A percentile compares a stretch with the other conserved stretches of the same genome.
phyloP scores from a whole-genome alignment of 2,797 vertebrate species.

The Cossypha polioptera region DNA sequence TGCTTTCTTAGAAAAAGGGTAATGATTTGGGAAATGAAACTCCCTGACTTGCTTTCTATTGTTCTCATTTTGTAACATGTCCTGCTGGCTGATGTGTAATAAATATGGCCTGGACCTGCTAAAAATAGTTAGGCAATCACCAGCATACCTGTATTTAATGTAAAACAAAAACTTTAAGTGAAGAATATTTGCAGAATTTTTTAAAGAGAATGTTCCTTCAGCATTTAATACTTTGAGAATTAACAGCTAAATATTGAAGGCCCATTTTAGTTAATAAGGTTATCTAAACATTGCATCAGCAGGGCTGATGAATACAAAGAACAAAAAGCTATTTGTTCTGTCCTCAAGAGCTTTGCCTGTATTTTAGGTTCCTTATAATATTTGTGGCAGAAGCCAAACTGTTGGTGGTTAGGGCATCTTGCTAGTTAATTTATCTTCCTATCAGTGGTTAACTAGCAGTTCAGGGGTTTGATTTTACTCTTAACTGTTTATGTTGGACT shows the following conservation, averaged over 20 bases:
- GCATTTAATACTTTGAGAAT: neutral
- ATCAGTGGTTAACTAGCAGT: neutral
- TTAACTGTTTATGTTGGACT: neutral
- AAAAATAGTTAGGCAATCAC: neutral
- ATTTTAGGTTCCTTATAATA: neutral
- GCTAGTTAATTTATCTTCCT: neutral
- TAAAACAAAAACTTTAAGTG: neutral
- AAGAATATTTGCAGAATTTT: neutral
- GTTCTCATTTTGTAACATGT: neutral
- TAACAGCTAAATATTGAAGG: neutral
- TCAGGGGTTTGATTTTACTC: neutral
- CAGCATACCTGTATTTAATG: neutral
- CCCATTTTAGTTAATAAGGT: neutral
- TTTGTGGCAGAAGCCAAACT: neutral
- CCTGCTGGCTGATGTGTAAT: neutral
- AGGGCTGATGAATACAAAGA: neutral
- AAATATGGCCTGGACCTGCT: neutral
- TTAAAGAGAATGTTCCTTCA: neutral
- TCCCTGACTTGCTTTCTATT: neutral
- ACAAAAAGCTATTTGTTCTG: neutral
- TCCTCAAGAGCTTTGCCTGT: neutral
- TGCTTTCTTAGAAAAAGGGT: neutral
- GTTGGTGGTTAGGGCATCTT: neutral
- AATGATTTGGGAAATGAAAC: neutral
- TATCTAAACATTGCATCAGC: neutral